Conservation (phyloP, 2,888 invertebrate species). For the Drosophila antonietae region DNA sequence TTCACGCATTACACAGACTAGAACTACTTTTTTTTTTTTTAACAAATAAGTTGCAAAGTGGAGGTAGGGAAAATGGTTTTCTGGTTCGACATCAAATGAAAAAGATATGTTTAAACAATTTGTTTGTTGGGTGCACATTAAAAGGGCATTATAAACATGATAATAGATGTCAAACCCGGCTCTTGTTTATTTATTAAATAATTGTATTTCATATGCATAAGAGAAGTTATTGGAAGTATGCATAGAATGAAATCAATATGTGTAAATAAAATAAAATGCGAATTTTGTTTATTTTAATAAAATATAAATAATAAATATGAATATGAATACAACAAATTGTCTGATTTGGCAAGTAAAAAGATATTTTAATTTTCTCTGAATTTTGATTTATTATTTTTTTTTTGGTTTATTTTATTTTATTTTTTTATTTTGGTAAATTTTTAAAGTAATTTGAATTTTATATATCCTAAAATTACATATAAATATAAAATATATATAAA, state of each 20-base stretch:
- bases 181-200: not conserved
- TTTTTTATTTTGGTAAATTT: too few species aligned
- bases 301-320: not conserved
- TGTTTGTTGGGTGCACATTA: not conserved
- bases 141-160: not conserved
- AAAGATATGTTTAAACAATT: conserved; percentile 18
- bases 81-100: conserved; percentile 16
- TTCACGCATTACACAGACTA: conserved; percentile 35
- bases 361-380: too few species aligned
- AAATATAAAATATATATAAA: not conserved
- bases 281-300: not conserved
- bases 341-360: too few species aligned
- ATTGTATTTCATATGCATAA: not conserved
- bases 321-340: too few species aligned
- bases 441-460: not conserved
- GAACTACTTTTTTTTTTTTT: conserved; percentile 25
- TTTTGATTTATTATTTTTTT: too few species aligned
- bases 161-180: not conserved
- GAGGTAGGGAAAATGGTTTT: not conserved
- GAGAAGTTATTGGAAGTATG: not conserved
- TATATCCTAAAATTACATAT: not conserved
- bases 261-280: not conserved
- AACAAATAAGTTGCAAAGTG: conserved; percentile 18
- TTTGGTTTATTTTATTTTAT: too few species aligned
- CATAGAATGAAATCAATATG: not conserved